phyloP scores from a whole-genome alignment of 2,113 vertebrate genomes.

The Plecturocebus donacophilus region DNA sequence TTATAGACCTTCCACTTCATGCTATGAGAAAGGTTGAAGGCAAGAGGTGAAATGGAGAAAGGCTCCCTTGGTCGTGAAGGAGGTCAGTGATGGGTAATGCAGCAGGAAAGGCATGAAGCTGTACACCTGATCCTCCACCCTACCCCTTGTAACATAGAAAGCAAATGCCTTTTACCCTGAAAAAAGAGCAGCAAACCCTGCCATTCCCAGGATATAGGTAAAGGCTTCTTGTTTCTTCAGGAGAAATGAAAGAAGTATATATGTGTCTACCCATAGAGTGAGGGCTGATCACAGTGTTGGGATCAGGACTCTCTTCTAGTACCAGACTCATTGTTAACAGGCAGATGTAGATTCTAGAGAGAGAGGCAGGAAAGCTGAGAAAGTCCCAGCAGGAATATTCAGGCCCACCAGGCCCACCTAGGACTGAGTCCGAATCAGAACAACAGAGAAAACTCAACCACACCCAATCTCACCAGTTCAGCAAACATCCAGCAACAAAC shows the following conservation, averaged over 20 bases:
- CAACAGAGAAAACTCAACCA: neutral
- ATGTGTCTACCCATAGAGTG: neutral
- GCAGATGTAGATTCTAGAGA: neutral
- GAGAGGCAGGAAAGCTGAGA: too few species aligned
- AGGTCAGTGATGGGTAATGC: neutral
- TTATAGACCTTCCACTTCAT: accelerated
- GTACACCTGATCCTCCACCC: too few species aligned
- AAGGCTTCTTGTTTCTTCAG: neutral
- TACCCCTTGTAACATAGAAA: neutral
- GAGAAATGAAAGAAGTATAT: neutral
- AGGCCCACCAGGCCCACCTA: accelerated
- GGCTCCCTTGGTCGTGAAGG: accelerated
- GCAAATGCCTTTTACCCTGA: neutral
- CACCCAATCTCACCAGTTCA: neutral
- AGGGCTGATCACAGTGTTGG: too few species aligned
- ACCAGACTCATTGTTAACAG: neutral
- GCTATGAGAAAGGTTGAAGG: neutral
- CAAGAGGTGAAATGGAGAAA: neutral
- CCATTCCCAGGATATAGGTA: neutral
- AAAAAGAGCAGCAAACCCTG: neutral
- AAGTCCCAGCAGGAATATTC: too few species aligned
- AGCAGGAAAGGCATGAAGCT: neutral
- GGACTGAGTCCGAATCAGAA: too few species aligned
- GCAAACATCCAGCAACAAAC: neutral
- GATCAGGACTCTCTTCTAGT: neutral